Evolutionary conservation across 2,797 vertebrate species (phyloP), one percentile per base, ranked within the genome.

Genomic region (Sebastes vulpes): DNA sequence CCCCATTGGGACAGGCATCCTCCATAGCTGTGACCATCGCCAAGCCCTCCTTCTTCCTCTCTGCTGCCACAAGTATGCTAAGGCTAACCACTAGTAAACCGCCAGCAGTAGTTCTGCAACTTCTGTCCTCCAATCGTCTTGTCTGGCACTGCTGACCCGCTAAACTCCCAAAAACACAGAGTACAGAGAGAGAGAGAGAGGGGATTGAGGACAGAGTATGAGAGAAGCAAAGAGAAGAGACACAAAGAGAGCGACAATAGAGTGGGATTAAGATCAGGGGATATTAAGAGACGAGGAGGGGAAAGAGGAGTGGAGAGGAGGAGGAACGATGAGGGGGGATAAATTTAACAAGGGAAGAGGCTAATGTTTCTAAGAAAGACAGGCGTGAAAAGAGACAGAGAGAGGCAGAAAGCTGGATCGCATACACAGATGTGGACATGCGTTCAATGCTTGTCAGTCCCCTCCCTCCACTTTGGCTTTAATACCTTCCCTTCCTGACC

Each of bases 11-110:
- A 90, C 90, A 93, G 82, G 89, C 88, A 12, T 95, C 91, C 61
- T 95, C 92, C 90, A 95, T 89, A 71, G 91, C 91, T 57, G 92
- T 93, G 87, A 95, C 94, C 94, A 95, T 95, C 84, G 70, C 85
- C 77, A 67, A 90, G 59, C 74, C 83, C 75, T 82, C 79, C 71
- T 88, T 85, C 79, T 72, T 86, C 75, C 86, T 82, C 74, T 69
- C 82, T 81, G 75, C 70, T 48, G 71, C 91, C 89, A 79, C 89
- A 84, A 89, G 85, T 85, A 89, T 53, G 78, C 88, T 88, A 86
- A 82, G 59, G 72, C 85, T 82, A 90, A 86, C 87, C 90, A 69
- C 90, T 53, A 83, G 86, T 68, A 46, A 84, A 86, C 77, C 73
- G 82, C 84, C 73, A 68, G 88, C 73, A 68, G 88, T 3, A 82